Base-by-base conservation (phyloP, 2,797 vertebrate species). In the Eospalax fontanierii region DNA sequence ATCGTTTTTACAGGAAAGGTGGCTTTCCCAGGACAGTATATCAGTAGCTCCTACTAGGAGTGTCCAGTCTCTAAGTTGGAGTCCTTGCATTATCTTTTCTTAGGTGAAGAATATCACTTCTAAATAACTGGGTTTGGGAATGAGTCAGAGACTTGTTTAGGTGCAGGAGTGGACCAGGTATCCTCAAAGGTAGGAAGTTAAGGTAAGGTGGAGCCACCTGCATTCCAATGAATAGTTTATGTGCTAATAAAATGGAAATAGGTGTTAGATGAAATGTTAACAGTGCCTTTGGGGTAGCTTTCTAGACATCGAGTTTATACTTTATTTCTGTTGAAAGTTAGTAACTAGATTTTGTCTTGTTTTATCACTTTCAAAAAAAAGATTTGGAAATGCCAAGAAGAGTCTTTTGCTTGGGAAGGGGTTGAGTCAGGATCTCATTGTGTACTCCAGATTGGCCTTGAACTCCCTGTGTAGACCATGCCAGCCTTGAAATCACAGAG, bases 191-290 rank as follows among this genome's bases (percentile, higher is more conserved):
- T 0, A 70, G 71, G 83, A 81, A 85, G 63, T 11, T 68, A 18
- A 43, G 28, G 75, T 76, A 26, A 87, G 87, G 89, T 68, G 70
- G 89, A 93, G 90, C 79, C 63, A 81, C 74, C 21, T 81, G 61
- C 73, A 81, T 89, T 97, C 93, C 50, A 95, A 87, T 95, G 91
- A 93, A 70, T 87, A 78, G 96, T 87, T 97, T 97, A 97, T 97
- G 96, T 97, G 97, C 92, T 97, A 93, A 91, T 97, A 97, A 97
- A 91, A 95, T 94, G 68, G 30, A 94, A 96, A 74, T 78, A 43
- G 68, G 61, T 89, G 90, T 97, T 73, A 76, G 74, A 6, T 79
- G 84, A 54, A 89, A 10, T n/a, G 54, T 57, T 83, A 61, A 57
- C 76, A 80, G 3, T 80, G 92, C 97, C 95, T 96, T 71, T 92